Evolutionary conservation across 2,797 vertebrate species (phyloP).

Genomic region (Sebastolobus alascanus): DNA sequence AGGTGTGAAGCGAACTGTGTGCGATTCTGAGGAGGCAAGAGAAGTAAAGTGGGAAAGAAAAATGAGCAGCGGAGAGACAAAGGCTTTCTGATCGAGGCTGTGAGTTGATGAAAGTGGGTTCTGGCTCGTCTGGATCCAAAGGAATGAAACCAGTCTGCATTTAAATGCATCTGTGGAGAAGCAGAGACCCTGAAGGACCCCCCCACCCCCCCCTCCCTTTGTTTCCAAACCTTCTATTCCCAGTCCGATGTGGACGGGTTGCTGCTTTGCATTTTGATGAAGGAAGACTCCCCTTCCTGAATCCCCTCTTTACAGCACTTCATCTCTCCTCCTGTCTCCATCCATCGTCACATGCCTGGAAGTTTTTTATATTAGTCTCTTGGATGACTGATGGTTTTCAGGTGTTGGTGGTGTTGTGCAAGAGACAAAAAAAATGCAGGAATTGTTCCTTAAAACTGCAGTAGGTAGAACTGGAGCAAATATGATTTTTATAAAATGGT

Average conservation of each 20-base stretch:
- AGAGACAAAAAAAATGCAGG: constrained; percentile 22
- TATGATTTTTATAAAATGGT: no score
- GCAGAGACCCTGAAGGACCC: constrained; percentile 14
- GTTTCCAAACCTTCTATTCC: constrained; percentile 61
- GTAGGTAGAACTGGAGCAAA: no score
- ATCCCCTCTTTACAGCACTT: constrained; percentile 22
- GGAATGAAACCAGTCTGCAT: constrained; percentile 46
- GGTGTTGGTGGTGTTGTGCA: constrained; percentile 7
- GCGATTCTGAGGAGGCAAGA: constrained; percentile 3
- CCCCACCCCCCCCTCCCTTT: neutral
- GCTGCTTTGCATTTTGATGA: constrained; percentile 70
- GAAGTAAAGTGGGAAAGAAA: constrained; percentile 29
- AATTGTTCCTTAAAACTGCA: constrained; percentile 8
- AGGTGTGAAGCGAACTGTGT: constrained; percentile 40
- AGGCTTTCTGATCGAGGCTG: constrained; percentile 46
- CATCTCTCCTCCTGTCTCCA: constrained; percentile 41
- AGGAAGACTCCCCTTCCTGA: constrained; percentile 29
- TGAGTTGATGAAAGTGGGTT: constrained; percentile 50
- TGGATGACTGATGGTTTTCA: constrained; percentile 29
- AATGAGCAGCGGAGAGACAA: constrained; percentile 41
- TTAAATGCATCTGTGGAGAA: constrained; percentile 54
- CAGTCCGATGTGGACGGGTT: constrained; percentile 44
- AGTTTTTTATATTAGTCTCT: constrained; percentile 26
- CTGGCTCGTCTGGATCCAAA: constrained; percentile 33
- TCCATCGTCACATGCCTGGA: constrained; percentile 17